Conservation (phyloP, 1,140 invertebrate species). For the Armadillidium nasatum region DNA sequence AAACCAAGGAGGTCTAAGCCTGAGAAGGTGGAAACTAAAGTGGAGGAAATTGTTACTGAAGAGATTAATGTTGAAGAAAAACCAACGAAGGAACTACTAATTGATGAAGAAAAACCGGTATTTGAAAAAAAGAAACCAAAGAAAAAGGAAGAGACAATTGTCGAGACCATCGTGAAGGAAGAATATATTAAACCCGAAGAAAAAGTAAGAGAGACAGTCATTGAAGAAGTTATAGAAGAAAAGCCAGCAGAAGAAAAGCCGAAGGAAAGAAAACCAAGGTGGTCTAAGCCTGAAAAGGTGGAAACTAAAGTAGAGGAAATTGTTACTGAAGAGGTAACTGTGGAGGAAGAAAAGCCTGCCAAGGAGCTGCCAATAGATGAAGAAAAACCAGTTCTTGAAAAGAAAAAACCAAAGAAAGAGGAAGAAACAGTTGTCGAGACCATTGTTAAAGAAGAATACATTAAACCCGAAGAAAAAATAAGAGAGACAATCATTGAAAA, state of each 20-base stretch:
- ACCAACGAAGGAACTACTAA: background rate
- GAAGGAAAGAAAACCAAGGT: background rate
- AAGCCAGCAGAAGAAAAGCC: background rate
- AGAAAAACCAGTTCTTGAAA: too few relatives aligned
- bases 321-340: too few relatives aligned
- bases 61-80: background rate
- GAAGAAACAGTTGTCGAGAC: background rate
- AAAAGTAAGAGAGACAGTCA: background rate
- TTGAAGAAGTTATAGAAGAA: background rate
- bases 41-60: too few relatives aligned
- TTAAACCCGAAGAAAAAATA: too few relatives aligned
- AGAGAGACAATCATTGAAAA: too few relatives aligned
- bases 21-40: too few relatives aligned
- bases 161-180: background rate
- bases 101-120: background rate
- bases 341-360: too few relatives aligned
- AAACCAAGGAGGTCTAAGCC: slow-evolving; percentile 1
- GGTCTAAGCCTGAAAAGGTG: too few relatives aligned
- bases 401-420: slow-evolving; percentile 17
- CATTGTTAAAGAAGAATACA: too few relatives aligned
- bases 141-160: background rate
- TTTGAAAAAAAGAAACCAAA: background rate
- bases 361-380: too few relatives aligned
- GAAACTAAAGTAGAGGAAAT: too few relatives aligned
- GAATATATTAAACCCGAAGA: background rate